Conservation (phyloP, 2,888 invertebrate genomes). For the Acleris holmiana region DNA sequence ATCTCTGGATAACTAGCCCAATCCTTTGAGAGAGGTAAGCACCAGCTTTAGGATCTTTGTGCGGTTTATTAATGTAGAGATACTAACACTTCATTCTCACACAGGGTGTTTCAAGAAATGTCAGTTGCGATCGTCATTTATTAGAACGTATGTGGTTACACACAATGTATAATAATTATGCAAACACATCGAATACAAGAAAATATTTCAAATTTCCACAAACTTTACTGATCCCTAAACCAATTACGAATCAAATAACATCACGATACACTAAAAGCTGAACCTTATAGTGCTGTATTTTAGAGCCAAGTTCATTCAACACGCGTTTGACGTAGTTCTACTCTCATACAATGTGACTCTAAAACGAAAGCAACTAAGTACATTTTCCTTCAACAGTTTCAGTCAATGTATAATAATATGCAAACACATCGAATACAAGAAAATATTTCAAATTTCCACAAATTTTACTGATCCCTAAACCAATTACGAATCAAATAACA, state of each 20-base stretch:
- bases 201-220: constrained; percentile 10
- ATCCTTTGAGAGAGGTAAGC: too few relatives aligned
- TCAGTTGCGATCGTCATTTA: too few relatives aligned
- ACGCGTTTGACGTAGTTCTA: not conserved
- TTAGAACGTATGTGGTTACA: too few relatives aligned
- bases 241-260: constrained; percentile 10
- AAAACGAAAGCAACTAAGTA: not conserved
- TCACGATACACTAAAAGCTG: not conserved
- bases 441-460: constrained; percentile 10
- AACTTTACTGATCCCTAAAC: constrained; percentile 28
- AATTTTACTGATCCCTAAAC: constrained; percentile 28
- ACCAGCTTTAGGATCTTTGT: too few relatives aligned
- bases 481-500: constrained; percentile 10
- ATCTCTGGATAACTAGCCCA: too few relatives aligned
- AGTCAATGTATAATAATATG: too few relatives aligned
- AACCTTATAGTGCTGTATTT: not conserved
- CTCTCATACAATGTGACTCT: not conserved
- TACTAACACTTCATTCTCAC: too few relatives aligned
- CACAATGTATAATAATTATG: too few relatives aligned
- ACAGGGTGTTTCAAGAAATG: too few relatives aligned
- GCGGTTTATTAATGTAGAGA: too few relatives aligned
- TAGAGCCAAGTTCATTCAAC: constrained; percentile 1
- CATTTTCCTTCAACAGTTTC: not conserved
- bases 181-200: too few relatives aligned
- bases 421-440: too few relatives aligned